Base-by-base conservation (phyloP, 2,113 vertebrate genomes). In the Sorex araneus region DNA sequence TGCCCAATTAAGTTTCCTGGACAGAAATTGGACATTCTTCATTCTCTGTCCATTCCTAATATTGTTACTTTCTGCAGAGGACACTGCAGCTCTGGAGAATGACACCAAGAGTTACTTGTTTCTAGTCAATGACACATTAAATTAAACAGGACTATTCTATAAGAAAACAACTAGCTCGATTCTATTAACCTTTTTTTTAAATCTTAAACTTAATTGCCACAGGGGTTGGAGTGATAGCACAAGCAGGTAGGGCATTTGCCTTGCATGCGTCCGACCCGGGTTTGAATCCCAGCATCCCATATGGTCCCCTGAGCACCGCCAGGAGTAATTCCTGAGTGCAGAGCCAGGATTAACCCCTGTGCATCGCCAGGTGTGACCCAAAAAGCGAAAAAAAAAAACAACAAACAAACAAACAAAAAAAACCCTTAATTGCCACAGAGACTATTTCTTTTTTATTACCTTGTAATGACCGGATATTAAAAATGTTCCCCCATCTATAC, bases 361-460 rank as follows among this genome's bases (percentile, higher is more conserved):
- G n/a, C n/a, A n/a, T n/a, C n/a, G n/a, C n/a, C n/a, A n/a, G n/a
- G n/a, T n/a, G n/a, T n/a, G n/a, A n/a, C n/a, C n/a, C n/a, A n/a
- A n/a, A n/a, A n/a, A n/a, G n/a, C n/a, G n/a, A n/a, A n/a, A n/a
- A n/a, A n/a, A n/a, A n/a, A n/a, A n/a, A n/a, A n/a, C n/a, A n/a
- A n/a, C n/a, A n/a, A n/a, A n/a, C n/a, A n/a, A n/a, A n/a, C n/a
- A n/a, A n/a, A n/a, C n/a, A n/a, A n/a, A n/a, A n/a, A n/a, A n/a
- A n/a, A n/a, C n/a, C n/a, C n/a, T n/a, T n/a, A n/a, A n/a, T n/a
- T n/a, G n/a, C n/a, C n/a, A n/a, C n/a, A n/a, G n/a, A n/a, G n/a
- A n/a, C n/a, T n/a, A n/a, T n/a, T 85, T 74, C 8, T 88, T 88
- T 81, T 84, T 87, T 87, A 91, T 77, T 64, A 64, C 73, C 18